These are phyloP conservation scores for Etheostoma spectabile DNA, from an alignment of 2,113 vertebrate genomes.

Conservation along the genomic window DNA sequence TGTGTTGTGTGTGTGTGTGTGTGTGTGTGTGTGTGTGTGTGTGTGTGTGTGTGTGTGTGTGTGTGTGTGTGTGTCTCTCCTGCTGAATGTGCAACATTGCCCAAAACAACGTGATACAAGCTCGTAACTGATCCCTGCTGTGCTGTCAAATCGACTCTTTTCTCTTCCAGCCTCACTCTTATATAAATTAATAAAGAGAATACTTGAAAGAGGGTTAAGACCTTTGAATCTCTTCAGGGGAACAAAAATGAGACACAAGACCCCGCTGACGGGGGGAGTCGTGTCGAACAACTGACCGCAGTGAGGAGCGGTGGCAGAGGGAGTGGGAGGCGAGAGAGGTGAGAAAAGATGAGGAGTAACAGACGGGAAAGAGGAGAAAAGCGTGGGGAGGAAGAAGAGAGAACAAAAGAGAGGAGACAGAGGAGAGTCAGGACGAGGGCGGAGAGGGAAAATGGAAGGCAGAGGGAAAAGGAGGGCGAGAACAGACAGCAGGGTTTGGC, in stretches of 20 bases:
- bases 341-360: slow-evolving; percentile 56
- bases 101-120: slow-evolving; percentile 40
- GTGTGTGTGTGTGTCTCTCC: slow-evolving; percentile 8
- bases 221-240: slow-evolving; percentile 30
- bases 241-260: slow-evolving; percentile 28
- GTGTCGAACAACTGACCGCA: slow-evolving; percentile 42
- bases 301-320: slow-evolving; percentile 25
- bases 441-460: slow-evolving; percentile 22
- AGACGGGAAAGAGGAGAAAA: slow-evolving; percentile 46
- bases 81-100: slow-evolving; percentile 21
- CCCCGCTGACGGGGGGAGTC: slow-evolving; percentile 27
- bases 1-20: slow-evolving; percentile 6
- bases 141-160: slow-evolving; percentile 32
- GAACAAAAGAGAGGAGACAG: slow-evolving; percentile 48
- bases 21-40: slow-evolving; percentile 14
- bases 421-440: slow-evolving; percentile 23
- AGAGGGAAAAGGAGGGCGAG: slow-evolving; percentile 38
- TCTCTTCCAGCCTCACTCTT: slow-evolving; percentile 14
- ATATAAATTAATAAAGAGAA: slow-evolving; percentile 36
- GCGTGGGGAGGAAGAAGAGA: slow-evolving; percentile 12
- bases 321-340: slow-evolving; percentile 52
- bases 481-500: slow-evolving; percentile 58
- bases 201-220: slow-evolving; percentile 38
- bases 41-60: slow-evolving; percentile 18
- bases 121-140: slow-evolving; percentile 16